Evolutionary conservation across 1,140 invertebrate genomes (phyloP), one percentile per base, ranked within the genome.

Genomic region (Trichomalopsis sarcophagae): DNA sequence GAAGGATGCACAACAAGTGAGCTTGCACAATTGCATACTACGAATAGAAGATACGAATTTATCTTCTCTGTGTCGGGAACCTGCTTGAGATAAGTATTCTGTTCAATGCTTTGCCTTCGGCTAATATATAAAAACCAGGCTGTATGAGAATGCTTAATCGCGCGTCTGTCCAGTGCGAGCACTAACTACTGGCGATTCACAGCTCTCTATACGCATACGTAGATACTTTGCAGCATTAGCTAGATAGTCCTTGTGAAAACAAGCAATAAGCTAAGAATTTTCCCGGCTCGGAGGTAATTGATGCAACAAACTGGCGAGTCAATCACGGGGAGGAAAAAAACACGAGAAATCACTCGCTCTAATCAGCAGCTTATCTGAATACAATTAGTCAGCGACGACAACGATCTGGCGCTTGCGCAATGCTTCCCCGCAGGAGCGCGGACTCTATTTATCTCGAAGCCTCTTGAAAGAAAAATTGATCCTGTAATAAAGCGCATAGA

Each of bases 351-450:
- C 62, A 71, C 13, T 13, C 44, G 40, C 66, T 33, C 23, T 75
- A 75, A 84, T 50, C 76, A 55, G n/a, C 66, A n/a, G 14, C 33
- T 17, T 40, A 69, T 69, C 62, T 27, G 10, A 74, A 79, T 80
- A 74, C 68, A 74, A 80, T 84, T 74, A 81, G 80, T 84, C 78
- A 66, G 47, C 40, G 7, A 11, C n/a, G 33, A 55, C 69, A 75
- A 80, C 33, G 68, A 84, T 74, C 77, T 75, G 13, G 69, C 50
- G 50, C 80, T 84, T 80, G 40, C 50, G 55, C 47, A 84, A 80
- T 44, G 66, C 79, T 84, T 84, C 47, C 30, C 33, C 10, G 40
- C 55, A n/a, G 77, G 69, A 21, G 69, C 55, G 5, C 55, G 55
- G 17, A 47, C 30, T 50, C n/a, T 2, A 44, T 62, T 75, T 81